These are phyloP conservation scores for Carlito syrichta DNA, from an alignment of 2,113 vertebrate genomes.

Conservation along the genomic window DNA sequence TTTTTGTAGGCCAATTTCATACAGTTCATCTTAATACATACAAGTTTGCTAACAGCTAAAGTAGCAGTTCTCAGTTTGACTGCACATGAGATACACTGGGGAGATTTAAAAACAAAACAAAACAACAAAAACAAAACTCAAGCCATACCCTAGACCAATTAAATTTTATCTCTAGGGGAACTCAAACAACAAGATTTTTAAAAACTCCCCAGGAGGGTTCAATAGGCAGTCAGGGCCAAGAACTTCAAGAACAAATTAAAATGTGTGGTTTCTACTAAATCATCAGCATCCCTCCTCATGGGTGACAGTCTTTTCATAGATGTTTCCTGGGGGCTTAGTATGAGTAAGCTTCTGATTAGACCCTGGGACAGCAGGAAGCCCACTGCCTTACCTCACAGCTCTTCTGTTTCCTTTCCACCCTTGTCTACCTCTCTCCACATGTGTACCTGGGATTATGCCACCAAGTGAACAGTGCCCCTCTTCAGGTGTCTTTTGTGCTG, in stretches of 20 bases:
- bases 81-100: background rate
- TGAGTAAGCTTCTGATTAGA: background rate
- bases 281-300: background rate
- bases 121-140: background rate
- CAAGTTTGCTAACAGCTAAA: background rate
- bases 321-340: no score
- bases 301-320: background rate
- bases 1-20: background rate
- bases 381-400: rapidly evolving
- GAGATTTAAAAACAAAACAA: background rate
- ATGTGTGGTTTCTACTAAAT: background rate
- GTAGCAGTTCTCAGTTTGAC: background rate
- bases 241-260: background rate
- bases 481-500: background rate
- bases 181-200: background rate
- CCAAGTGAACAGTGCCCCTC: no score
- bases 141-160: background rate
- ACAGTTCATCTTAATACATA: background rate
- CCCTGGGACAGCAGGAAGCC: background rate
- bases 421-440: background rate
- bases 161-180: background rate
- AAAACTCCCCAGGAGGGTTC: background rate
- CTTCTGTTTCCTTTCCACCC: no score
- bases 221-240: background rate
- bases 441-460: background rate